Conservation (phyloP, 2,797 vertebrate species). For the Natrix natrix region DNA sequence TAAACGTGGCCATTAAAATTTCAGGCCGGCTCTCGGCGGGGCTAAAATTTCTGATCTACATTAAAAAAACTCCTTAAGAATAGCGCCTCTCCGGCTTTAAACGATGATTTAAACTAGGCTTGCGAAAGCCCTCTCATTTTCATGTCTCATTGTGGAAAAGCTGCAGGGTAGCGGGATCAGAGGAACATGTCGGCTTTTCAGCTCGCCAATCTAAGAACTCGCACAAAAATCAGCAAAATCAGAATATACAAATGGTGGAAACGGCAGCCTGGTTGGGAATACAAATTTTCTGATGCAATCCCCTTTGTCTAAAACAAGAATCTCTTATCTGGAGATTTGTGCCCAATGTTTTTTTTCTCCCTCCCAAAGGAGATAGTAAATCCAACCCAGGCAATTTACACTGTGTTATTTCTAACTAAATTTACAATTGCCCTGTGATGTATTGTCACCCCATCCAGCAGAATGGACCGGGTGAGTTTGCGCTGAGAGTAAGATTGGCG, state of each 20-base stretch:
- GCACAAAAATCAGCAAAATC: background rate
- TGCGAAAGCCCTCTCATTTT: constrained; percentile 9
- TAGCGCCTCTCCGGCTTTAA: background rate
- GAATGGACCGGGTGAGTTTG: background rate
- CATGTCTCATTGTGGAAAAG: constrained; percentile 32
- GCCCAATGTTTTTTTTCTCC: background rate
- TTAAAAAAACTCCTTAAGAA: background rate
- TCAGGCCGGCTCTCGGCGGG: constrained; percentile 1
- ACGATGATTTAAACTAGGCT: background rate
- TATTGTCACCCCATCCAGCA: background rate
- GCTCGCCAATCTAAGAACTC: background rate
- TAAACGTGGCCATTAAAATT: background rate
- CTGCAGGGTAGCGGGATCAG: background rate
- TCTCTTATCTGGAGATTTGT: background rate
- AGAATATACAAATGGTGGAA: no score
- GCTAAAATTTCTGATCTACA: constrained; percentile 19
- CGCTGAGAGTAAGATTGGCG: background rate
- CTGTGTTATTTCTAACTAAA: background rate
- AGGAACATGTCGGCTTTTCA: background rate
- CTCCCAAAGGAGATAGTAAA: background rate
- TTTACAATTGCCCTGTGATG: background rate
- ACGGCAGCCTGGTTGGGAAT: no score
- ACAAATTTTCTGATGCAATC: background rate
- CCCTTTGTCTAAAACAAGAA: background rate
- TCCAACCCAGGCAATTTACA: background rate